Percentiles rank a stretch among this genome's conserved stretches.
Conservation (phyloP, 1,140 invertebrate species). For the Camponotus vicinus region DNA sequence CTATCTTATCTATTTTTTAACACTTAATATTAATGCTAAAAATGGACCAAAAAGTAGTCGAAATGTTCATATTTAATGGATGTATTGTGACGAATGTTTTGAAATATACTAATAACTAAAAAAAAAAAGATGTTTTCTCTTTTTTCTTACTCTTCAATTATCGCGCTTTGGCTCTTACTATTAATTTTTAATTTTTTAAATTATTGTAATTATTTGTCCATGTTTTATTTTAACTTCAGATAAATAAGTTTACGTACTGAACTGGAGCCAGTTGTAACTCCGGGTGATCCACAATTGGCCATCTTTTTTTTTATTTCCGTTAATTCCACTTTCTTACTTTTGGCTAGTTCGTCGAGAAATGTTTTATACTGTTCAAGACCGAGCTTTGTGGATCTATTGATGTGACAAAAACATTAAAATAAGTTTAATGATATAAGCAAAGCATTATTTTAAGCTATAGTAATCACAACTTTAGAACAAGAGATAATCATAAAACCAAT, state of each 20-base stretch:
- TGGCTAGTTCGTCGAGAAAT: constrained; percentile 93
- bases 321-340: constrained; percentile 92
- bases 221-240: too few species aligned
- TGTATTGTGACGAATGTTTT: too few species aligned
- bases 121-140: too few species aligned
- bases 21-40: too few species aligned
- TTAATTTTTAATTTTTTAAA: too few species aligned
- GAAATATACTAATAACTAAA: too few species aligned
- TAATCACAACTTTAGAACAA: background rate
- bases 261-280: constrained; percentile 84
- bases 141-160: too few species aligned
- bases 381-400: constrained; percentile 88
- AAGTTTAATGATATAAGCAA: background rate
- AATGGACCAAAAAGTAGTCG: too few species aligned
- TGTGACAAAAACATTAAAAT: constrained; percentile 7
- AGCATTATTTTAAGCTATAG: background rate
- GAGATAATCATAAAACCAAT: background rate
- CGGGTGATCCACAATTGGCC: constrained; percentile 92
- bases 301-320: constrained; percentile 92
- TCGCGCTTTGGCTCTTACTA: too few species aligned
- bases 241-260: constrained; percentile 79
- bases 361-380: constrained; percentile 92
- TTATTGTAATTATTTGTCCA: too few species aligned
- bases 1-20: too few species aligned
- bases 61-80: too few species aligned